Percentiles rank a stretch among this genome's conserved stretches.
Evolutionary conservation across 1,140 invertebrate species (phyloP).

Genomic region (Nephotettix cincticeps): DNA sequence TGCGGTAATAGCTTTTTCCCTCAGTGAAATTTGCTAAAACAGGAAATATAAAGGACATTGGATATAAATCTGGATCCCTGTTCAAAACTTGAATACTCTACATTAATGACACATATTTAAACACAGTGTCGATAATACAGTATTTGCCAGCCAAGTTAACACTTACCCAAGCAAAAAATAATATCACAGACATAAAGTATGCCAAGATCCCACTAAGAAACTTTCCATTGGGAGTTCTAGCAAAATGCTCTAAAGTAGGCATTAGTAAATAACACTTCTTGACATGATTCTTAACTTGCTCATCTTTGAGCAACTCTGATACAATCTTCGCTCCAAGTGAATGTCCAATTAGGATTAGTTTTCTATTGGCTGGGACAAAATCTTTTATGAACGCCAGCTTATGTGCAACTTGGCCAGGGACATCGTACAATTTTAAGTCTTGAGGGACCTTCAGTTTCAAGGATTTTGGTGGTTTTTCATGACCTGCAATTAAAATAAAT

Average conservation of each 20-base stretch:
- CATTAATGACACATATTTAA: no score
- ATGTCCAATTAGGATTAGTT: conserved; percentile 76
- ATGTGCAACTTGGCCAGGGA: conserved; percentile 77
- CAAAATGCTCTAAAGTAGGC: conserved; percentile 80
- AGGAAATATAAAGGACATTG: no score
- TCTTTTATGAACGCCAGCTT: conserved; percentile 74
- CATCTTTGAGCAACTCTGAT: conserved; percentile 67
- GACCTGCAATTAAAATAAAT: conserved; percentile 56
- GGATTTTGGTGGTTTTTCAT: conserved; percentile 56
- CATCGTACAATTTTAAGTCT: conserved; percentile 57
- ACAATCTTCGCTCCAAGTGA: conserved; percentile 82
- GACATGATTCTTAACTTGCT: conserved; percentile 50
- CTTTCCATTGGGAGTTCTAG: conserved; percentile 65
- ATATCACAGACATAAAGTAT: conserved; percentile 52
- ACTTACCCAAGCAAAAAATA: conserved; percentile 54
- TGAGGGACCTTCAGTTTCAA: conserved; percentile 35
- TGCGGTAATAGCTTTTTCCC: no score
- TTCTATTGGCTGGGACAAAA: conserved; percentile 64
- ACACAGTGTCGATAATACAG: no score
- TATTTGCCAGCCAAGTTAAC: not conserved
- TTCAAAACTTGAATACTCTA: no score
- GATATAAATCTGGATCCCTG: no score
- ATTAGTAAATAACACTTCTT: conserved; percentile 70
- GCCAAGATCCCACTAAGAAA: conserved; percentile 49
- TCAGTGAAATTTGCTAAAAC: no score